A percentile compares a stretch with the other conserved stretches of the same genome.
These are phyloP conservation scores for Sigmodon hispidus DNA, from an alignment of 2,113 vertebrate genomes.

Conservation along the genomic window DNA sequence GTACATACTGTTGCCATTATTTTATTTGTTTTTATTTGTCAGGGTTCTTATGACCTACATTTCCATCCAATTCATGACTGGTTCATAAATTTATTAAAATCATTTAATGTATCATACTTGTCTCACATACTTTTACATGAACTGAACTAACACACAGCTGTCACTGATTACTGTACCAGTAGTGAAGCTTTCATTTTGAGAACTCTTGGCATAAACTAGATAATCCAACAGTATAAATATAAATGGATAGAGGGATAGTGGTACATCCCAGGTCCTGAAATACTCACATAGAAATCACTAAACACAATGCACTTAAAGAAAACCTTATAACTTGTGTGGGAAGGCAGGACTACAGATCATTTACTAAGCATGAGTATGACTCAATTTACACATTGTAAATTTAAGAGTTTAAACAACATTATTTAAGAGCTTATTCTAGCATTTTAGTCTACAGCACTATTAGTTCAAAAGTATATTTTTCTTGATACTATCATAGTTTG, in stretches of 20 bases:
- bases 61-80: background rate
- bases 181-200: background rate
- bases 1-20: background rate
- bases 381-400: background rate
- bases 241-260: background rate
- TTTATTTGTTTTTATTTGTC: background rate
- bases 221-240: background rate
- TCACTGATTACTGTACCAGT: background rate
- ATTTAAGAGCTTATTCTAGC: background rate
- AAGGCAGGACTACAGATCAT: background rate
- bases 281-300: background rate
- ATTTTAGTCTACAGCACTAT: background rate
- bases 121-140: background rate
- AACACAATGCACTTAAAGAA: no score
- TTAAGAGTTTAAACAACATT: background rate
- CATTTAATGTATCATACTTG: background rate
- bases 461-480: background rate
- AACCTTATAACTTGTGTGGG: background rate
- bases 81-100: background rate
- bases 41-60: background rate
- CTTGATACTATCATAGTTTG: background rate
- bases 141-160: background rate
- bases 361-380: background rate
- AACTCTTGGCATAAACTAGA: background rate
- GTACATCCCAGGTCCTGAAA: background rate